phyloP scores from a whole-genome alignment of 2,797 vertebrate genomes.

The Petrocephalus sullivani region DNA sequence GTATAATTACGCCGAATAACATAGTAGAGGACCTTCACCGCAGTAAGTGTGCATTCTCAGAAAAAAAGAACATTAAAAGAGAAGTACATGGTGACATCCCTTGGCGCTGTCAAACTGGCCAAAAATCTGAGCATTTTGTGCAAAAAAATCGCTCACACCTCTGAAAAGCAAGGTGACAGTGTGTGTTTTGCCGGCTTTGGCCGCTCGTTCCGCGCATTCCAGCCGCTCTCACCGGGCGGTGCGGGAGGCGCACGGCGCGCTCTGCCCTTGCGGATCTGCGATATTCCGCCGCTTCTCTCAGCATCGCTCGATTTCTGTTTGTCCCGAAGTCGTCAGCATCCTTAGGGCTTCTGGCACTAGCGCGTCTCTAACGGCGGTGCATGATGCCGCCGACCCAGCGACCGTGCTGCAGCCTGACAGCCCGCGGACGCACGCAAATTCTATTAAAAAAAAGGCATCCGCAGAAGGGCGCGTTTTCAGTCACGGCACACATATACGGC shows the following conservation, averaged over 20 bases:
- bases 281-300: not conserved
- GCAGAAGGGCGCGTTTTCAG: conserved; percentile 14
- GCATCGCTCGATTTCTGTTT: not conserved
- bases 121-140: conserved; percentile 1
- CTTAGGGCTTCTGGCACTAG: conserved; percentile 7
- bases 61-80: not conserved
- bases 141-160: conserved; percentile 9
- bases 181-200: not conserved
- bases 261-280: not conserved
- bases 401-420: not conserved
- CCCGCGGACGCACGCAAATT: not conserved
- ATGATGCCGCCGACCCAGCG: not conserved
- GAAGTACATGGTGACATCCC: not conserved
- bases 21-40: not conserved
- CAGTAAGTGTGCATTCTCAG: conserved; percentile 13
- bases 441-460: conserved; percentile 4
- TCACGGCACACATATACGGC: conserved; percentile 4
- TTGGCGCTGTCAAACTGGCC: not conserved
- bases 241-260: not conserved
- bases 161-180: not conserved
- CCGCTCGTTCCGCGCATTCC: not conserved
- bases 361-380: not conserved
- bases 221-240: not conserved
- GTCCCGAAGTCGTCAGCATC: conserved; percentile 21
- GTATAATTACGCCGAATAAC: not conserved